phyloP scores from a whole-genome alignment of 2,797 vertebrate genomes.

The Scomberomorus guttatus region DNA sequence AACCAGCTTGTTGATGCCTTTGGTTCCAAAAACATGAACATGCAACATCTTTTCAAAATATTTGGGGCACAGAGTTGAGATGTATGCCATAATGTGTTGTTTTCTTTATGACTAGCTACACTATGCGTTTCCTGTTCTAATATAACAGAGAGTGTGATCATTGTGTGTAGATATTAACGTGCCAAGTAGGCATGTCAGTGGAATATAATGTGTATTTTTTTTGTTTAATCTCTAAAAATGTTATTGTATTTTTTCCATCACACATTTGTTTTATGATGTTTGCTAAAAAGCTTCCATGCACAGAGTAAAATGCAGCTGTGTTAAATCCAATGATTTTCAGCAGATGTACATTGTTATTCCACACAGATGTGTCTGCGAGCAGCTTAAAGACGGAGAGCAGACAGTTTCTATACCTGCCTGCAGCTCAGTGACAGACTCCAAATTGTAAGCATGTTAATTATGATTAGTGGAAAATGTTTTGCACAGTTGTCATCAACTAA shows the following conservation, averaged over 20 bases:
- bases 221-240: constrained; percentile 25
- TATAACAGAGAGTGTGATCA: not conserved
- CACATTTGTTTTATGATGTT: constrained; percentile 55
- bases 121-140: constrained; percentile 1
- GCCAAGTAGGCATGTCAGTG: not conserved
- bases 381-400: constrained; percentile 70
- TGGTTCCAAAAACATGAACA: constrained; percentile 57
- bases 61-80: constrained; percentile 48
- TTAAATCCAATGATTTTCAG: constrained; percentile 85
- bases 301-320: constrained; percentile 47
- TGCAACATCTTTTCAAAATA: constrained; percentile 61
- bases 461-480: constrained; percentile 47
- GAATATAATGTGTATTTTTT: constrained; percentile 2
- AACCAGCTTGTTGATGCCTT: constrained; percentile 69
- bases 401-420: constrained; percentile 60
- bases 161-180: not conserved
- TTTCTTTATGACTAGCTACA: constrained; percentile 42
- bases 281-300: constrained; percentile 43
- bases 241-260: not conserved
- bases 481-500: constrained; percentile 9
- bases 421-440: constrained; percentile 51
- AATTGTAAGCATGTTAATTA: constrained; percentile 40
- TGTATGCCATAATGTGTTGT: constrained; percentile 47
- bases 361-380: constrained; percentile 89
- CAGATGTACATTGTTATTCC: constrained; percentile 86